Percentiles rank a stretch among this genome's conserved stretches.
Conservation (phyloP, 2,113 vertebrate genomes). For the Nothobranchius kuhntae region DNA sequence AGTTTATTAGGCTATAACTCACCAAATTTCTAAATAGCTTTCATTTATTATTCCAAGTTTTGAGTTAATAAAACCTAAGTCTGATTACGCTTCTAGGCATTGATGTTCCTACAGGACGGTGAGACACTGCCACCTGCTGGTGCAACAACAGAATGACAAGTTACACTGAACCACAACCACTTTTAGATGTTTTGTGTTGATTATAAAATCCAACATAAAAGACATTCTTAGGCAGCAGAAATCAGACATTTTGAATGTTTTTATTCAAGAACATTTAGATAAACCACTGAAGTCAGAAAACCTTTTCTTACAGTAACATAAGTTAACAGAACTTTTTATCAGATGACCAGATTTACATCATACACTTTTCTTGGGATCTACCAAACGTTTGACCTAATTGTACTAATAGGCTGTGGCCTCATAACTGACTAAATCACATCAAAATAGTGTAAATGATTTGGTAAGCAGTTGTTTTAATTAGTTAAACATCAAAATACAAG, state of each 20-base stretch:
- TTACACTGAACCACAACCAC: too few relatives aligned
- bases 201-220: too few relatives aligned
- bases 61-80: too few relatives aligned
- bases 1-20: too few relatives aligned
- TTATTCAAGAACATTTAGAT: constrained; percentile 81
- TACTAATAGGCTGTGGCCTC: constrained; percentile 53
- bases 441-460: constrained; percentile 72
- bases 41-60: too few relatives aligned
- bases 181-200: too few relatives aligned
- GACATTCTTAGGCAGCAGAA: too few relatives aligned
- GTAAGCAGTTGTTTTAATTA: constrained; percentile 58
- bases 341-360: constrained; percentile 66
- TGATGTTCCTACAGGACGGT: not conserved
- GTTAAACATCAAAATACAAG: constrained; percentile 61
- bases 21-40: too few relatives aligned
- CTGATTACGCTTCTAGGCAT: too few relatives aligned
- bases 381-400: constrained; percentile 63
- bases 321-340: constrained; percentile 72
- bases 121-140: constrained; percentile 34
- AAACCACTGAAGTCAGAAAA: constrained; percentile 69
- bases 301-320: constrained; percentile 70
- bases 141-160: too few relatives aligned
- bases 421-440: constrained; percentile 57
- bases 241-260: constrained; percentile 55
- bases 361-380: constrained; percentile 60